Percentiles rank a stretch among this genome's conserved stretches.
Conservation (phyloP, 2,113 vertebrate genomes). For the Podarcis cretensis region DNA sequence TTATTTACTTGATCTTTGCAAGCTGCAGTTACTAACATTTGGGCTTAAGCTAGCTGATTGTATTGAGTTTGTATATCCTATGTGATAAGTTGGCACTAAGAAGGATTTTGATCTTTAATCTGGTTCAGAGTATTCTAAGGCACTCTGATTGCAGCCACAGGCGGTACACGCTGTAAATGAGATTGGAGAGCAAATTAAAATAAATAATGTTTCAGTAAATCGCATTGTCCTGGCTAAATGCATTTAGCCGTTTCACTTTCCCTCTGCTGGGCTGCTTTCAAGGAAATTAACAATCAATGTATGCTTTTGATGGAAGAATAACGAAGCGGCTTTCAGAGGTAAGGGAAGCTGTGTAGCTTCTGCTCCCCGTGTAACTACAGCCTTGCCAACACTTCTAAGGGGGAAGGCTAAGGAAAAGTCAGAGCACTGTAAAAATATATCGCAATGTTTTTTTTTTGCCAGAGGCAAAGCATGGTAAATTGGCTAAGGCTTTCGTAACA, state of each 20-base stretch:
- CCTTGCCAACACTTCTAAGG: conserved; percentile 36
- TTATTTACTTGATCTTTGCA: conserved; percentile 66
- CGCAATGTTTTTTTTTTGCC: conserved; percentile 5
- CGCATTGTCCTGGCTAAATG: conserved; percentile 65
- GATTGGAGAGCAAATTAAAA: conserved; percentile 76
- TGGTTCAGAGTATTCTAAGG: conserved; percentile 71
- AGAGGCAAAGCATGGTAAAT: conserved; percentile 37
- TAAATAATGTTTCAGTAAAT: conserved; percentile 74
- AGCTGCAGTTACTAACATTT: conserved; percentile 64
- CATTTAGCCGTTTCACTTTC: conserved; percentile 65
- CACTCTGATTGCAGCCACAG: conserved; percentile 68
- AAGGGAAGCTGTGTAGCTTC: conserved; percentile 18
- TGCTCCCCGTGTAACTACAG: neutral
- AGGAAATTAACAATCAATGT: conserved; percentile 61
- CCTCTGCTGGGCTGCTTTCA: conserved; percentile 59
- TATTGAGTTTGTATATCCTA: conserved; percentile 70
- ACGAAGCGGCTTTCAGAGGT: conserved; percentile 41
- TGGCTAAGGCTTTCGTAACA: conserved; percentile 42
- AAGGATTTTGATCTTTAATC: conserved; percentile 79
- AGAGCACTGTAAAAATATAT: conserved; percentile 46
- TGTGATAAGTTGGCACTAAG: conserved; percentile 72
- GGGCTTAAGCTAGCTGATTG: conserved; percentile 69
- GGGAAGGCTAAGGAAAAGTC: conserved; percentile 26
- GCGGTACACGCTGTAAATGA: conserved; percentile 69
- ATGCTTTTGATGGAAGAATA: conserved; percentile 43